Evolutionary conservation across 2,888 invertebrate species (phyloP).

Genomic region (Scaptomyza polygonia): DNA sequence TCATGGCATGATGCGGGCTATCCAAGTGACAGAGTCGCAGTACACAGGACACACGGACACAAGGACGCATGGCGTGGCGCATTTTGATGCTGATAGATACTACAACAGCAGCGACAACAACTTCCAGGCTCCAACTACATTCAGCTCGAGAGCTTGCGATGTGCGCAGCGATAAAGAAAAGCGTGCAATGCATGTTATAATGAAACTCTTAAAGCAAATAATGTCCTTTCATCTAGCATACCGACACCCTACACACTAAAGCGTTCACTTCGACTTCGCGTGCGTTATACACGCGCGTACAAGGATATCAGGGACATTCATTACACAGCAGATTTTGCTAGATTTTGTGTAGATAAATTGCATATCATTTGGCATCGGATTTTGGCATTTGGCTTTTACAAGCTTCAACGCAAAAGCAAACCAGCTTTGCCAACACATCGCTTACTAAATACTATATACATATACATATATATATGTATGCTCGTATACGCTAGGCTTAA

Average conservation of each 20-base stretch:
- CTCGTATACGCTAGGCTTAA: constrained; percentile 7
- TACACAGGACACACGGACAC: constrained; percentile 7
- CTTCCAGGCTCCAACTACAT: constrained; percentile 8
- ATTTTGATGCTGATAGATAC: constrained; percentile 75
- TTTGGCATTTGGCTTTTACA: constrained; percentile 42
- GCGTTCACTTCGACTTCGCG: constrained; percentile 21
- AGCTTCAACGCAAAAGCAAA: not conserved
- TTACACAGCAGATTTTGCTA: constrained; percentile 74
- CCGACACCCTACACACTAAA: not conserved
- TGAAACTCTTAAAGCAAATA: constrained; percentile 79
- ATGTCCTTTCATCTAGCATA: constrained; percentile 48
- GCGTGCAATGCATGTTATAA: constrained; percentile 78
- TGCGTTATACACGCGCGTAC: constrained; percentile 24
- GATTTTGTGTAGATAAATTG: constrained; percentile 74
- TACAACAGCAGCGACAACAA: constrained; percentile 37
- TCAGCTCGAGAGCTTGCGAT: constrained; percentile 45
- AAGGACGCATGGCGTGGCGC: constrained; percentile 41
- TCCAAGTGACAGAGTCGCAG: constrained; percentile 25
- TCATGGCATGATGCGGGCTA: constrained; percentile 53
- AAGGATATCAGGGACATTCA: constrained; percentile 61
- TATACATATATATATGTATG: not conserved
- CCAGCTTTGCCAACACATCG: constrained; percentile 14
- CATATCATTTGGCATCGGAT: constrained; percentile 75
- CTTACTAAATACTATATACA: constrained; percentile 7
- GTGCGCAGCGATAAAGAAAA: constrained; percentile 69